Percentiles rank a stretch among this genome's conserved stretches.
phyloP scores from a whole-genome alignment of 2,113 vertebrate genomes.

The Desmodus rotundus region DNA sequence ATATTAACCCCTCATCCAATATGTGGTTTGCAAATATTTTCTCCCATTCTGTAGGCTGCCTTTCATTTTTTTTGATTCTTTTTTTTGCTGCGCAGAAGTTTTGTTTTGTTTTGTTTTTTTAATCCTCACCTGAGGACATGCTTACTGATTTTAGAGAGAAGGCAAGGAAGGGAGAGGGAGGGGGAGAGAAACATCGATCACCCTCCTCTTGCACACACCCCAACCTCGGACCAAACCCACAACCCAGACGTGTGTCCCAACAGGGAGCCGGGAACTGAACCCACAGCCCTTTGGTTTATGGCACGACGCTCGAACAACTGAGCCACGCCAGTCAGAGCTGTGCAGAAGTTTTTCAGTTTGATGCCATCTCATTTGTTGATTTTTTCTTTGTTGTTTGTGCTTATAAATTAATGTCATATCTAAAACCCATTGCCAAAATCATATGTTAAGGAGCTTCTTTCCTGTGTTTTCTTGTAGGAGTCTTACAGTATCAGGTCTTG shows the following conservation, averaged over 20 bases:
- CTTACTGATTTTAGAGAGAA: too few relatives aligned
- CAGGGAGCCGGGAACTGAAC: too few relatives aligned
- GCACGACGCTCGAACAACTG: too few relatives aligned
- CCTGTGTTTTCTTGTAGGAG: not conserved
- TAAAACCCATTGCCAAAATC: not conserved
- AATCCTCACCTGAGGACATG: too few relatives aligned
- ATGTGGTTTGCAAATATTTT: not conserved
- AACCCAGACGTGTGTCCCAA: too few relatives aligned
- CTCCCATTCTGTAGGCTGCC: not conserved
- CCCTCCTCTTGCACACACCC: too few relatives aligned
- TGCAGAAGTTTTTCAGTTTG: not conserved
- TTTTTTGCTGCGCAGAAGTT: not conserved
- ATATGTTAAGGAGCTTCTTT: not conserved
- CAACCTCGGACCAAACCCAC: too few relatives aligned
- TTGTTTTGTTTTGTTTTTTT: not conserved
- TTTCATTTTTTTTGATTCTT: not conserved
- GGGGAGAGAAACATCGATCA: too few relatives aligned
- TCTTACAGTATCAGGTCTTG: not conserved
- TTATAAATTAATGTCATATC: not conserved
- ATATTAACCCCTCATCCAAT: not conserved
- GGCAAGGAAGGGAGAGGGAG: too few relatives aligned
- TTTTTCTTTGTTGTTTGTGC: not conserved
- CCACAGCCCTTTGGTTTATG: too few relatives aligned
- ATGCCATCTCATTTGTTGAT: not conserved
- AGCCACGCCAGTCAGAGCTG: not conserved